Conservation (phyloP, 2,113 vertebrate species). For the Lamprotornis superbus region DNA sequence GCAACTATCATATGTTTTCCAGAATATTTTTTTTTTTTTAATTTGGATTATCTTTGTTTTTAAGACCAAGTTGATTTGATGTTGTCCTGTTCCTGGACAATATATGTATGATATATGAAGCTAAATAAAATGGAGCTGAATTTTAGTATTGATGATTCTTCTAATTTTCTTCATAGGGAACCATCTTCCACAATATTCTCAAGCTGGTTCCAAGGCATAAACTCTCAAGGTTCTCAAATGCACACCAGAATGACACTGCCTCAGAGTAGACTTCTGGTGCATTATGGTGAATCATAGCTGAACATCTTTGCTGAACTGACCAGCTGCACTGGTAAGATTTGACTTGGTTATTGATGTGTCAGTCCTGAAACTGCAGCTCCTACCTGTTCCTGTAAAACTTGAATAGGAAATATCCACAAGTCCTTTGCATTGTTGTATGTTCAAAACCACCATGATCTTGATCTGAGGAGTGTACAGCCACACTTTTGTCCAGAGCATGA, state of each 20-base stretch:
- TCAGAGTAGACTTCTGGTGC: not conserved
- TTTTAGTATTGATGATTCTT: not conserved
- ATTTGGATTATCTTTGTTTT: not conserved
- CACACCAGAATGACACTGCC: rapidly evolving
- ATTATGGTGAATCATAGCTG: not conserved
- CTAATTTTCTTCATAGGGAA: not conserved
- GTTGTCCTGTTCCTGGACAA: not conserved
- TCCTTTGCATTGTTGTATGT: not conserved
- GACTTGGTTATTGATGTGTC: not conserved
- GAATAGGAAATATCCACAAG: rapidly evolving
- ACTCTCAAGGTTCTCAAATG: not conserved
- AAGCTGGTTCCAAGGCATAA: not conserved
- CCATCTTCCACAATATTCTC: not conserved
- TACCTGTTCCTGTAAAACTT: not conserved
- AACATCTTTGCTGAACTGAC: not conserved
- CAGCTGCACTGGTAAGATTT: not conserved
- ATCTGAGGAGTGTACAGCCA: not conserved
- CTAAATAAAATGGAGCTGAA: not conserved
- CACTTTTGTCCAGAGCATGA: not conserved
- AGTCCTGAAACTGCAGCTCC: not conserved
- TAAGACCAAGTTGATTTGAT: not conserved
- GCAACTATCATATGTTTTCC: not conserved
- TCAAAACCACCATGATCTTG: not conserved
- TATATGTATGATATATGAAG: not conserved
- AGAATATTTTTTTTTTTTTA: not conserved